Conservation (phyloP, 2,888 invertebrate genomes). For the Sabatieria punctata region DNA sequence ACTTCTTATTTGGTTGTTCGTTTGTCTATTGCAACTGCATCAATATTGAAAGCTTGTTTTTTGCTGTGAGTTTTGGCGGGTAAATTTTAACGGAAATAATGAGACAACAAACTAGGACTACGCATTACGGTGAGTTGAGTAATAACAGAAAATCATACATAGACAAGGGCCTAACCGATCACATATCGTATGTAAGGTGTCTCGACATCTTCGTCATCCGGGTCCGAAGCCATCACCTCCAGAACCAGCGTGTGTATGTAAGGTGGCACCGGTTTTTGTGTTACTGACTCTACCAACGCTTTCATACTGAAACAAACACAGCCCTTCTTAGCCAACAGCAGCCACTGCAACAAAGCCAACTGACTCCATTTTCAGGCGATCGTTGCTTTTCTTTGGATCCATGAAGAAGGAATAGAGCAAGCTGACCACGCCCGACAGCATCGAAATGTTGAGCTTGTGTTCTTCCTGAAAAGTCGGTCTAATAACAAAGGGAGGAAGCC, state of each 20-base stretch:
- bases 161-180: too few relatives aligned
- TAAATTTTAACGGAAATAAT: too few relatives aligned
- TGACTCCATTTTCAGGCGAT: conserved; percentile 53
- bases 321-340: too few relatives aligned
- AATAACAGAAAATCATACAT: too few relatives aligned
- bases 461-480: conserved; percentile 29
- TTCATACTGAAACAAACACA: conserved; percentile 38
- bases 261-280: conserved; percentile 75
- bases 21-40: too few relatives aligned
- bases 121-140: too few relatives aligned
- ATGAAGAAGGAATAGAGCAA: conserved; percentile 99
- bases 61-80: too few relatives aligned
- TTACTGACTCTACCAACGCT: conserved; percentile 55
- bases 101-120: too few relatives aligned
- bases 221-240: conserved; percentile 89
- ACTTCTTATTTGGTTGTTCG: too few relatives aligned
- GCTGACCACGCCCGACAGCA: conserved; percentile 94
- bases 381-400: conserved; percentile 67
- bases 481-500: not conserved
- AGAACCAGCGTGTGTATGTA: conserved; percentile 85
- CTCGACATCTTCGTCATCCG: conserved; percentile 83
- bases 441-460: conserved; percentile 72
- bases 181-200: conserved; percentile 93
- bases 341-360: conserved; percentile 7
- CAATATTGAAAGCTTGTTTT: too few relatives aligned